Percentiles rank a stretch among this genome's conserved stretches.
These are phyloP conservation scores for Taeniopygia guttata DNA, from an alignment of 2,797 vertebrate genomes.

Conservation along the genomic window DNA sequence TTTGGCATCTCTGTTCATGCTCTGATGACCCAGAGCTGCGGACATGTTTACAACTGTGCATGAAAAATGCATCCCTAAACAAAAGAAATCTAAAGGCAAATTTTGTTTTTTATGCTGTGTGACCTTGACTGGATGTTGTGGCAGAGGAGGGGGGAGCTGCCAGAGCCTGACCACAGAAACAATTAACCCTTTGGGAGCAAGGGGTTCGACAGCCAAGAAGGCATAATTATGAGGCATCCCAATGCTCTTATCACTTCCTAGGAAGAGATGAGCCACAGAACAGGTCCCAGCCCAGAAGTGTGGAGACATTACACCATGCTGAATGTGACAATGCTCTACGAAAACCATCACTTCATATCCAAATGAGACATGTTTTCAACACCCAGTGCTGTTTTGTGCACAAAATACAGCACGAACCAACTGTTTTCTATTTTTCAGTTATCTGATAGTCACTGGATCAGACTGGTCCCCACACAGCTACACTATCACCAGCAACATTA, in stretches of 20 bases:
- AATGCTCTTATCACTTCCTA: not conserved
- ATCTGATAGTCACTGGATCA: not conserved
- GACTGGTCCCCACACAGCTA: not conserved
- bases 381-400: not conserved
- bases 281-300: not conserved
- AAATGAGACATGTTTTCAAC: not conserved
- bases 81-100: not conserved
- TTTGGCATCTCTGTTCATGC: not conserved
- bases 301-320: not conserved
- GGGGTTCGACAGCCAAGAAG: not conserved
- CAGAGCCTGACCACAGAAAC: not conserved
- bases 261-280: not conserved
- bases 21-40: not conserved
- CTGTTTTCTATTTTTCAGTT: not conserved
- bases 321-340: not conserved
- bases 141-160: not conserved
- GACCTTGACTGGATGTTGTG: constrained; percentile 42
- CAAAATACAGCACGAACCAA: not conserved
- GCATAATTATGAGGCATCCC: not conserved
- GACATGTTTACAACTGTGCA: not conserved
- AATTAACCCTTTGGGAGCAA: constrained; percentile 6
- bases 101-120: constrained; percentile 18
- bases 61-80: not conserved
- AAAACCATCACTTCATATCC: not conserved
- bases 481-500: not conserved